phyloP scores from a whole-genome alignment of 2,888 invertebrate genomes.

The Gortyna flavago region DNA sequence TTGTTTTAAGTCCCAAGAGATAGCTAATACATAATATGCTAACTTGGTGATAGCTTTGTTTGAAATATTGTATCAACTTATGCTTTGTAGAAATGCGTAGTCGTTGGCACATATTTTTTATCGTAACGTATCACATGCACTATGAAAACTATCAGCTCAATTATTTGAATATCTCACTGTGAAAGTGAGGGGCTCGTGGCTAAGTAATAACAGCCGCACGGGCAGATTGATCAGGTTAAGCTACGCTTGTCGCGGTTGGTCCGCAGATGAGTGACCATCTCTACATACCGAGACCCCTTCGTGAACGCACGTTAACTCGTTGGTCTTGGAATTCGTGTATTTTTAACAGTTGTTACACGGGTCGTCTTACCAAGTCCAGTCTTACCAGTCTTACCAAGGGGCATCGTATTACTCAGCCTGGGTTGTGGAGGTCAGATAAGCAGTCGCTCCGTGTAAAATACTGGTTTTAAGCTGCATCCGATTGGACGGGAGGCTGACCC shows the following conservation, averaged over 20 bases:
- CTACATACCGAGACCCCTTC: no score
- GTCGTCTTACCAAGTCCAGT: no score
- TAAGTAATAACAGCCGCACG: not conserved
- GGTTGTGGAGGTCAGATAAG: no score
- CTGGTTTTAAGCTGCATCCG: no score
- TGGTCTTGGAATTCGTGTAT: not conserved
- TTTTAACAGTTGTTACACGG: not conserved
- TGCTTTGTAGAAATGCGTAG: not conserved
- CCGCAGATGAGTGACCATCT: not conserved
- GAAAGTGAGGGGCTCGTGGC: not conserved
- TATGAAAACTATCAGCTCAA: not conserved
- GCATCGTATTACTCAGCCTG: no score
- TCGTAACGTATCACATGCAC: not conserved
- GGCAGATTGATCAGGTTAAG: no score
- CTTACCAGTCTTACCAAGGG: no score
- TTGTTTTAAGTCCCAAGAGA: not conserved
- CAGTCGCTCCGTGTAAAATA: no score
- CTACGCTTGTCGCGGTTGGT: not conserved
- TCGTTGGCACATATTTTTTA: not conserved
- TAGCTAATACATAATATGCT: not conserved
- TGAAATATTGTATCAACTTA: not conserved
- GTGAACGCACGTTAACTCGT: no score
- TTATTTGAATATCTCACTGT: no score
- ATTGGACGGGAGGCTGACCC: no score
- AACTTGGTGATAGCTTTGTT: not conserved